These are phyloP conservation scores for Polymixis flavicincta DNA, from an alignment of 2,888 invertebrate species.

Conservation along the genomic window DNA sequence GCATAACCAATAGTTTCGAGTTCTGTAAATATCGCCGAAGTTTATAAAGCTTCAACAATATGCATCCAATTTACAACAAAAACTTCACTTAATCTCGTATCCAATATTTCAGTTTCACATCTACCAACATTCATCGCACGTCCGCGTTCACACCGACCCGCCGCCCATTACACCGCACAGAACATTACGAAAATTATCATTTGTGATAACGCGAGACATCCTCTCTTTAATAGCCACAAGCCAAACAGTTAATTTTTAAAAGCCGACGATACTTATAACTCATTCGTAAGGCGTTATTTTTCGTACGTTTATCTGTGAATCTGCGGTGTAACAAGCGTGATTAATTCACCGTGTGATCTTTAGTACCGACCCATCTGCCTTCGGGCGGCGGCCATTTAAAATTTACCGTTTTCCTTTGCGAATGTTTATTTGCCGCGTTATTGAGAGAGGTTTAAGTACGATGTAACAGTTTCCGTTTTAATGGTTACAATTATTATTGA, in stretches of 20 bases:
- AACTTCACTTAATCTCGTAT: constrained; percentile 55
- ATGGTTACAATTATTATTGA: constrained; percentile 68
- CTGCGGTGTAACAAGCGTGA: constrained; percentile 85
- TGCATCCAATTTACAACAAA: constrained; percentile 48
- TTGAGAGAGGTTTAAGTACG: constrained; percentile 60
- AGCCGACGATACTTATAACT: constrained; percentile 76
- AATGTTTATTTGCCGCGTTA: constrained; percentile 68
- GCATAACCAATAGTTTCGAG: neutral
- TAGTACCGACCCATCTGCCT: constrained; percentile 79
- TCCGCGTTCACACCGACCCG: constrained; percentile 51
- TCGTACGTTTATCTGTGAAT: constrained; percentile 85
- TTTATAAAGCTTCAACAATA: constrained; percentile 31
- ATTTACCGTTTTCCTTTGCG: constrained; percentile 79
- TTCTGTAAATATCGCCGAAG: constrained; percentile 8
- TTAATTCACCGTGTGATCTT: constrained; percentile 80
- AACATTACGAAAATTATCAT: constrained; percentile 71
- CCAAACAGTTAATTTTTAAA: constrained; percentile 83
- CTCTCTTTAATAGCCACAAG: constrained; percentile 74
- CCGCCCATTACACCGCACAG: constrained; percentile 59
- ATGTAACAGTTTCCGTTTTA: constrained; percentile 65
- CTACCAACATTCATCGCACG: constrained; percentile 59
- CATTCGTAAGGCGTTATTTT: constrained; percentile 83
- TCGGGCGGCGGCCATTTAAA: constrained; percentile 76
- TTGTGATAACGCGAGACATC: constrained; percentile 69
- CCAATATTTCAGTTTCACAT: constrained; percentile 64